Base-by-base conservation (phyloP, 2,113 vertebrate genomes). In the Abramis brama region DNA sequence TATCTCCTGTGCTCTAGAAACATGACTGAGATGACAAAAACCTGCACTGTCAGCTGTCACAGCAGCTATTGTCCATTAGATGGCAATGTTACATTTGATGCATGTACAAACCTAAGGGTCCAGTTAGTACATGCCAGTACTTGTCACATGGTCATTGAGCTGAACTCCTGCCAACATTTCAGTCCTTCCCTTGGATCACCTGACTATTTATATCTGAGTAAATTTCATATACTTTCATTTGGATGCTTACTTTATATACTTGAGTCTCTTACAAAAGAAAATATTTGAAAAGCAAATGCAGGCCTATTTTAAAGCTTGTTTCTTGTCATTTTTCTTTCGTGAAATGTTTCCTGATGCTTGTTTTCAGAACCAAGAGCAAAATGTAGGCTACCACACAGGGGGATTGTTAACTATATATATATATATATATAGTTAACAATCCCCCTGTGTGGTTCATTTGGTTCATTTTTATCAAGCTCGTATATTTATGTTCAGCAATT, bases 1-100 rank as follows among this genome's bases (percentile, higher is more conserved):
- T 2, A 4, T 21, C n/a, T n/a, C 1, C 8, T 50, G 57, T 52
- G 27, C 10, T 55, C 10, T 23, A 68, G 62, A 52, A 82, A 52
- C 62, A 36, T 23, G 25, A 66, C 13, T 45, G 36, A 80, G 5
- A 36, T 59, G 76, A 3, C 55, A 81, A 50, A 50, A 39, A 66
- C 13, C 60, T 62, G 33, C 11, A 47, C 27, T 50, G 62, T 82
- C 45, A 70, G 27, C 45, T 52, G 80, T 36, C 80, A 82, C 21
- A n/a, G 27, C 80, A 55, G 62, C 79, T 23, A 50, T 70, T 50
- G 80, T 82, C 80, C 80, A 55, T 36, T 70, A 82, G 80, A 55
- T 82, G 80, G 80, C 80, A 82, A 52, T 82, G 45, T 82, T 33
- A 82, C 80, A 82, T 82, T 70, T 82, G 64, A 52, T 70, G 80